A percentile compares a stretch with the other conserved stretches of the same genome.
Evolutionary conservation across 2,113 vertebrate genomes (phyloP).

Genomic region (Paratilapia polleni): DNA sequence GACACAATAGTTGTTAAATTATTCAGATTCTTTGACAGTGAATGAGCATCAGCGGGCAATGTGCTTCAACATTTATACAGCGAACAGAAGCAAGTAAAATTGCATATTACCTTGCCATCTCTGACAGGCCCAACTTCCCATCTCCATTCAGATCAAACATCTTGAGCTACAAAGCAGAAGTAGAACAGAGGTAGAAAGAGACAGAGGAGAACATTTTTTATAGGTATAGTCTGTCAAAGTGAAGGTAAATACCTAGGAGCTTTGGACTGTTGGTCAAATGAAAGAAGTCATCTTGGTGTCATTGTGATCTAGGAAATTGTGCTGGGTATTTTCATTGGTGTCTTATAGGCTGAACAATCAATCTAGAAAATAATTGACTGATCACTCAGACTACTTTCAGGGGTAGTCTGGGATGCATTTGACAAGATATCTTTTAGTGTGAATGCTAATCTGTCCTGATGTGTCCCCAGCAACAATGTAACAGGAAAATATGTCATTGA

Average conservation of each 20-base stretch:
- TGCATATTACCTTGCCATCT: slow-evolving; percentile 84
- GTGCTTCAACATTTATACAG: slow-evolving; percentile 30
- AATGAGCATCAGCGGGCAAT: slow-evolving; percentile 12
- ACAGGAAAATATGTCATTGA: neutral
- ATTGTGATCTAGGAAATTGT: too few species aligned
- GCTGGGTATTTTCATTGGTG: too few species aligned
- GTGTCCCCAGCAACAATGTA: neutral
- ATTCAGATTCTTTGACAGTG: slow-evolving; percentile 11
- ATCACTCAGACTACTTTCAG: neutral
- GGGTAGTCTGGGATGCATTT: neutral
- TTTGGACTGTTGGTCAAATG: neutral
- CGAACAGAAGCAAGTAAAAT: slow-evolving; percentile 29
- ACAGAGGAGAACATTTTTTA: slow-evolving; percentile 19
- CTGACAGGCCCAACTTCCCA: slow-evolving; percentile 94
- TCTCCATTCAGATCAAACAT: slow-evolving; percentile 98
- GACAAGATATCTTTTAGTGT: neutral
- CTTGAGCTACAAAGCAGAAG: slow-evolving; percentile 82
- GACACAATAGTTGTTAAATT: slow-evolving; percentile 43
- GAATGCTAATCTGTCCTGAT: neutral
- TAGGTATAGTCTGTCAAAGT: slow-evolving; percentile 10
- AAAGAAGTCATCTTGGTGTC: neutral
- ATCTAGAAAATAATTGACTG: neutral
- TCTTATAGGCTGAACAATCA: neutral
- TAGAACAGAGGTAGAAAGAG: slow-evolving; percentile 17
- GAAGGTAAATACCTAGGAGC: neutral